Evolutionary conservation across 1,140 invertebrate species (phyloP).

Genomic region (Pseudomyrmex sp.): DNA sequence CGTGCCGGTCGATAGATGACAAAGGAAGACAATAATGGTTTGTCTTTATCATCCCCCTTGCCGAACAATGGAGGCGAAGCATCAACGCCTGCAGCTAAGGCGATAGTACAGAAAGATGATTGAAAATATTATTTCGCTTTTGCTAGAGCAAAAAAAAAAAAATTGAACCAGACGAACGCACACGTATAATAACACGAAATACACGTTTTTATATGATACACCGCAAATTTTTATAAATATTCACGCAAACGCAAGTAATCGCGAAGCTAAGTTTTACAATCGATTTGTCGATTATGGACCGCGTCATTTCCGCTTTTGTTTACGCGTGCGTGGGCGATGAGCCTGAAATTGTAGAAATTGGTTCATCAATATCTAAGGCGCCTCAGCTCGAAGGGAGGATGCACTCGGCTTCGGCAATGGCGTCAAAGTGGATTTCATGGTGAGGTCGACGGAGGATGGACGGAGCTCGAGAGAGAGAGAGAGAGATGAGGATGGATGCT

Average conservation of each 20-base stretch:
- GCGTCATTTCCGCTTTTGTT: conserved; percentile 14
- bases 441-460: conserved; percentile 63
- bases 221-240: background rate
- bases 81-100: conserved; percentile 20
- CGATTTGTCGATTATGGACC: background rate
- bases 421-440: conserved; percentile 68
- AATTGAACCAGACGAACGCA: background rate
- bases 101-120: conserved; percentile 33
- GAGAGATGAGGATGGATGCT: conserved; percentile 43
- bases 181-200: background rate
- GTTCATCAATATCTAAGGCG: conserved; percentile 56
- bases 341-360: conserved; percentile 58
- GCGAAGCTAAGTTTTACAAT: too few species aligned
- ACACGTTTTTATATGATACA: background rate
- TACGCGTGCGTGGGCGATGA: background rate
- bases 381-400: conserved; percentile 47
- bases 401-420: conserved; percentile 61
- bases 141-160: background rate
- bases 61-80: conserved; percentile 38
- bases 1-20: conserved; percentile 22
- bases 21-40: conserved; percentile 46
- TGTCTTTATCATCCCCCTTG: conserved; percentile 22
- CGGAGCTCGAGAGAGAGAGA: conserved; percentile 11
- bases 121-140: conserved; percentile 14
- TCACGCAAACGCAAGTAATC: too few species aligned